Evolutionary conservation across 2,888 invertebrate genomes (phyloP).

Genomic region (Eupithecia centaureata): DNA sequence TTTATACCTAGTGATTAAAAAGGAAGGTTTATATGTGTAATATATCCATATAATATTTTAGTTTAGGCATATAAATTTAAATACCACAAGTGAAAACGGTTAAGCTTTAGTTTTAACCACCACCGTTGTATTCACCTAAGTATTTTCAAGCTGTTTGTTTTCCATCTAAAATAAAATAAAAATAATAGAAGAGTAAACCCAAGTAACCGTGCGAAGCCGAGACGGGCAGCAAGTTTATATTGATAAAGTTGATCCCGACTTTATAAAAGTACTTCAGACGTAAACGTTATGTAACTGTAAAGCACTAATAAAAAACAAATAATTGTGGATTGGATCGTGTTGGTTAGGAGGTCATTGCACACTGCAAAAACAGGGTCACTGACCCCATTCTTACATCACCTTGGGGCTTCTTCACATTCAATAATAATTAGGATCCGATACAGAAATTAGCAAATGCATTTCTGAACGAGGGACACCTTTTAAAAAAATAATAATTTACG

Average conservation of each 20-base stretch:
- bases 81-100: no score
- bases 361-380: conserved; percentile 73
- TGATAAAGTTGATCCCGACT: background rate
- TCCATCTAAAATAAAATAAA: no score
- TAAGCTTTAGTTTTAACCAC: no score
- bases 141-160: no score
- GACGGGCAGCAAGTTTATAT: no score
- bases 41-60: no score
- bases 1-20: no score
- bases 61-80: no score
- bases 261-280: conserved; percentile 25
- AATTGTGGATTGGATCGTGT: conserved; percentile 59
- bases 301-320: conserved; percentile 43
- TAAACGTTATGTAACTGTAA: conserved; percentile 45
- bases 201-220: no score
- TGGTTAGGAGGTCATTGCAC: conserved; percentile 76
- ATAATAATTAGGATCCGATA: conserved; percentile 20
- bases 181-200: no score
- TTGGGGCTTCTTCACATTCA: conserved; percentile 56
- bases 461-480: background rate
- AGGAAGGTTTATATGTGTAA: no score
- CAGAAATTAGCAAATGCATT: background rate
- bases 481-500: background rate
- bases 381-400: conserved; percentile 68
- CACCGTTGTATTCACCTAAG: no score